Evolutionary conservation across 2,113 vertebrate genomes (phyloP), one percentile per base, ranked within the genome.

Genomic region (Xyliphius kryptos): DNA sequence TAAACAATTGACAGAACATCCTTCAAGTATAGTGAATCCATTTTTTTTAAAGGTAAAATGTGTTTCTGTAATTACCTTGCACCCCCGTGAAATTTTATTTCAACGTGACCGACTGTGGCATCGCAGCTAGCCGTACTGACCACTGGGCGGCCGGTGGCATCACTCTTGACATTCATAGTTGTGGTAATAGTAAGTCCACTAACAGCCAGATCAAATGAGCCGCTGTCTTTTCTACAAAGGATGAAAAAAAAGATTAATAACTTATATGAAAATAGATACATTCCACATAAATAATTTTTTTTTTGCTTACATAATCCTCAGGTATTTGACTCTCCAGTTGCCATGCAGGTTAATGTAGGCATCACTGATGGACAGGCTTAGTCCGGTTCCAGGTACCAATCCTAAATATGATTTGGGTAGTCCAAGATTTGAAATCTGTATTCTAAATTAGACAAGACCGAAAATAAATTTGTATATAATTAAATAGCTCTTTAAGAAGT

Each of bases 1-100:
- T n/a, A n/a, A n/a, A n/a, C n/a, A n/a, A n/a, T n/a, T n/a, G n/a
- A n/a, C n/a, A n/a, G n/a, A n/a, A n/a, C n/a, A n/a, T n/a, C n/a
- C n/a, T n/a, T n/a, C n/a, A n/a, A n/a, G n/a, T n/a, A n/a, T n/a
- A n/a, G n/a, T n/a, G n/a, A n/a, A n/a, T n/a, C n/a, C n/a, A n/a
- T n/a, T n/a, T n/a, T n/a, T n/a, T n/a, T n/a, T n/a, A n/a, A n/a
- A n/a, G n/a, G n/a, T n/a, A n/a, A n/a, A n/a, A n/a, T n/a, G n/a
- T n/a, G n/a, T n/a, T n/a, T n/a, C n/a, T n/a, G n/a, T n/a, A 26
- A 20, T 74, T 67, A 87, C 87, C 87, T 88, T 61, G 80, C 80
- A 63, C 85, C 85, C 2, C 85, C 80, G 12, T 81, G 83, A 61
- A 89, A 87, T 48, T 77, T 84, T 63, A 86, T 14, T 0, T 2